Percentiles rank a stretch among this genome's conserved stretches.
Evolutionary conservation across 2,888 invertebrate genomes (phyloP).

Genomic region (Drosophila fungiperda): DNA sequence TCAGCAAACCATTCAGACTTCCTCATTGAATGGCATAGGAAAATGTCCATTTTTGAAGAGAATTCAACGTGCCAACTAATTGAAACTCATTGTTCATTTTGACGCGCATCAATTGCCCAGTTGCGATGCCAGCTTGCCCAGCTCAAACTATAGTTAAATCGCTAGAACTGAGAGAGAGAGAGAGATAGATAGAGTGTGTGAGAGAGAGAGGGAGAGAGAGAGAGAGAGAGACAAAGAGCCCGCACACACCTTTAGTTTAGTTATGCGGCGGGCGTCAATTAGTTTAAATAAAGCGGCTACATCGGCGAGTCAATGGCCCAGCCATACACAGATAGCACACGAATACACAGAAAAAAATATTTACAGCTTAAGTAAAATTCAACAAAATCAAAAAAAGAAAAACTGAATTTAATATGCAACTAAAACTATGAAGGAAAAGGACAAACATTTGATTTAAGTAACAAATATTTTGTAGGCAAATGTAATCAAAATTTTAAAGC

Average conservation of each 20-base stretch:
- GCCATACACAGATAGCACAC: constrained; percentile 18
- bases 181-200: neutral
- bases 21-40: constrained; percentile 63
- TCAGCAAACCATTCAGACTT: constrained; percentile 73
- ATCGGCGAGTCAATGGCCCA: constrained; percentile 72
- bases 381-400: too few species aligned
- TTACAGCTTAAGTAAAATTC: too few species aligned
- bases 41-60: constrained; percentile 46
- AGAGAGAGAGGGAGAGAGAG: neutral
- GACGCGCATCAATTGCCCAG: constrained; percentile 77
- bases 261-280: constrained; percentile 72
- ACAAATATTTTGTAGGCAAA: neutral
- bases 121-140: neutral
- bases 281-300: constrained; percentile 75
- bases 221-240: constrained; percentile 5
- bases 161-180: neutral
- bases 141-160: constrained; percentile 4
- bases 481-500: neutral
- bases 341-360: constrained; percentile 1
- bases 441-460: neutral
- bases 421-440: neutral
- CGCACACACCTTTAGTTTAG: constrained; percentile 69
- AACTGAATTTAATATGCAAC: neutral
- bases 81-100: constrained; percentile 81
- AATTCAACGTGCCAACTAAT: constrained; percentile 65